phyloP scores from a whole-genome alignment of 2,888 invertebrate species.

The Agrotis segetum region DNA sequence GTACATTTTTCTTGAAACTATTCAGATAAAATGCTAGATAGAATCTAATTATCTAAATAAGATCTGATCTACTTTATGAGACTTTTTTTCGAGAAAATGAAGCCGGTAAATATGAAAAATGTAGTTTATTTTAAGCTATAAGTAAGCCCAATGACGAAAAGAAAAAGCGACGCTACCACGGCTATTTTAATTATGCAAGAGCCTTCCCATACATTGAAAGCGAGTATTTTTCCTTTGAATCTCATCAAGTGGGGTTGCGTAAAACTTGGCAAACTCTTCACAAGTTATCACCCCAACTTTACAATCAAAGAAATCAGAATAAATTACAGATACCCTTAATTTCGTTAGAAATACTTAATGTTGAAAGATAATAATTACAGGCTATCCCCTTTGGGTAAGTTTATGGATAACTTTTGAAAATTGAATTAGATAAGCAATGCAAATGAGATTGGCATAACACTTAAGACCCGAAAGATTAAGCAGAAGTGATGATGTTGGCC shows the following conservation, averaged over 20 bases:
- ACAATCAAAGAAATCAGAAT: constrained; percentile 62
- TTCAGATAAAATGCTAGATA: too few relatives aligned
- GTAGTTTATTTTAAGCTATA: background rate
- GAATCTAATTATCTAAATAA: background rate
- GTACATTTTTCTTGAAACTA: too few relatives aligned
- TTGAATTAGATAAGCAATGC: constrained; percentile 42
- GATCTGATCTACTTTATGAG: background rate
- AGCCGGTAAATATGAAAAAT: too few relatives aligned
- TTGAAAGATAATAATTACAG: constrained; percentile 52
- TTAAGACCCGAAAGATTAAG: background rate
- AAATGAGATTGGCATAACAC: constrained; percentile 30
- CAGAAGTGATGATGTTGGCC: background rate
- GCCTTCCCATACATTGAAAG: constrained; percentile 24
- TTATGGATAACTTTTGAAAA: constrained; percentile 35
- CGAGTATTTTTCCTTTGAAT: constrained; percentile 32
- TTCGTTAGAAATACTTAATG: constrained; percentile 51
- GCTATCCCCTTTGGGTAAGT: constrained; percentile 26
- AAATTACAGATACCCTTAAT: constrained; percentile 59
- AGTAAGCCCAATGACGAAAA: background rate
- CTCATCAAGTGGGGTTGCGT: constrained; percentile 49
- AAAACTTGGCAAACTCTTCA: constrained; percentile 52
- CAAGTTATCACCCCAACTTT: constrained; percentile 59
- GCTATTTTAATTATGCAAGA: constrained; percentile 11
- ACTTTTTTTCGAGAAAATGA: too few relatives aligned
- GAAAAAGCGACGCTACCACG: background rate